Evolutionary conservation across 2,888 invertebrate species (phyloP), one percentile per base, ranked within the genome.

Genomic region (Gortyna flavago): DNA sequence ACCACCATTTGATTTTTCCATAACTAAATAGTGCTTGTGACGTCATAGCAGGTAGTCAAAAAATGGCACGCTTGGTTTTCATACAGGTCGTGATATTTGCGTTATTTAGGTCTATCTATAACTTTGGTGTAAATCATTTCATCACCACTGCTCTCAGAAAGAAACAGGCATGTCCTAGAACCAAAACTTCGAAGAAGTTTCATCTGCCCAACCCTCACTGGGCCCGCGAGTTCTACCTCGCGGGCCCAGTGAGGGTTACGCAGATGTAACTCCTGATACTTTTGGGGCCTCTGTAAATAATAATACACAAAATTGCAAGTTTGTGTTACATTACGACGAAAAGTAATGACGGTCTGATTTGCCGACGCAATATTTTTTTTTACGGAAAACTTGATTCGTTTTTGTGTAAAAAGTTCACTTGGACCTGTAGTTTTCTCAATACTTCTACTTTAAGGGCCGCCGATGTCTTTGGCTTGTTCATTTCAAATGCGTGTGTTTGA

Each of bases 221-320:
- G 51, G 21, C 51, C 8, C 51, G 51, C 21, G 51, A 8, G 51
- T n/a, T n/a, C n/a, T n/a, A n/a, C n/a, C n/a, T n/a, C n/a, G n/a
- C n/a, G n/a, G n/a, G n/a, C n/a, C n/a, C n/a, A n/a, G n/a, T n/a
- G n/a, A n/a, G n/a, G n/a, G n/a, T n/a, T n/a, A n/a, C n/a, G n/a
- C n/a, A n/a, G n/a, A n/a, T n/a, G n/a, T 32, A 48, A 67, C 65
- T 38, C 85, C 82, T 0, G 75, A 51, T 62, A 86, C 38, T 35
- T 74, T 38, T 44, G 86, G 86, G 25, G 29, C 29, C 69, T 86
- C 86, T 86, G 77, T 41, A 79, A 75, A 21, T 21, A 66, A n/a
- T 11, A 21, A 64, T 7, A n/a, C 32, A n/a, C 18, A n/a, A n/a
- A n/a, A 8, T 35, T 35, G 13, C 21, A n/a, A 66, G 48, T 66